Conservation (phyloP, 1,140 invertebrate species). For the Drosophila nikananu region DNA sequence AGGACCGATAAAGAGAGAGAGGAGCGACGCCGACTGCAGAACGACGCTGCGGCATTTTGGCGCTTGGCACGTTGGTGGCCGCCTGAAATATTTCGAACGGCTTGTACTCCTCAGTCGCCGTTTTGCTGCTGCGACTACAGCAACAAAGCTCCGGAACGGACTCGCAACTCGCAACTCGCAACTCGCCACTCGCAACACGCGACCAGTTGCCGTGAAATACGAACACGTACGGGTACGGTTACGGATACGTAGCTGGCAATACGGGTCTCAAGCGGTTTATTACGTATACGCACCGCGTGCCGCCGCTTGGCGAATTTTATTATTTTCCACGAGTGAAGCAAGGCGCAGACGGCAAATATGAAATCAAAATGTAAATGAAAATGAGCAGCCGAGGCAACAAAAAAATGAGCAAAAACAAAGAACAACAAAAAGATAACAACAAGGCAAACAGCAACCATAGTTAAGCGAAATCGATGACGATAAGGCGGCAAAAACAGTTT, state of each 20-base stretch:
- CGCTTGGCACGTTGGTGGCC: conserved; percentile 65
- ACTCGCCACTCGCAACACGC: background rate
- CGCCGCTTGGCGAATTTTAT: conserved; percentile 57
- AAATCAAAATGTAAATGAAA: conserved; percentile 73
- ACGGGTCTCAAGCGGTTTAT: conserved; percentile 49
- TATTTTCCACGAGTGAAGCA: conserved; percentile 56
- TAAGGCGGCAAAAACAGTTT: conserved; percentile 47
- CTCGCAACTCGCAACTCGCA: background rate
- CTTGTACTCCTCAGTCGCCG: conserved; percentile 60
- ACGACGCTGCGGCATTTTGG: conserved; percentile 78
- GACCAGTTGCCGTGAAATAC: conserved; percentile 41
- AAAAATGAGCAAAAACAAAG: conserved; percentile 17
- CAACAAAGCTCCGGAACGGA: conserved; percentile 47
- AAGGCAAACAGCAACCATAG: conserved; percentile 24
- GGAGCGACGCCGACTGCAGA: conserved; percentile 34
- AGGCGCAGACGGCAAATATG: conserved; percentile 63
- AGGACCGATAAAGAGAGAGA: conserved; percentile 22
- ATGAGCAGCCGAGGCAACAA: conserved; percentile 48
- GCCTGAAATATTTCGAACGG: conserved; percentile 57
- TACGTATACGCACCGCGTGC: conserved; percentile 75
- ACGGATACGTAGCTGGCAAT: conserved; percentile 46
- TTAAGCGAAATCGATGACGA: conserved; percentile 44
- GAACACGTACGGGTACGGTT: conserved; percentile 39
- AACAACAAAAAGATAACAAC: conserved; percentile 31
- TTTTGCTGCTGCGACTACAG: conserved; percentile 69